phyloP scores from a whole-genome alignment of 2,113 vertebrate genomes.

The human (Homo sapiens) region GRCh38 chr6:97141501-97142000 shows the following conservation, averaged over 20 bases:
- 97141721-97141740: not conserved
- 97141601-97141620: not conserved
- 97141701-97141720: constrained; percentile 21
- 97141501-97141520: not conserved
- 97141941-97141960: not conserved
- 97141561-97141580: not conserved
- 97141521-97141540: not conserved
- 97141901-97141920: not conserved
- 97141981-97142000: not conserved
- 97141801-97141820: not conserved
- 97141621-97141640: constrained; percentile 12
- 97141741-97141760: constrained; percentile 8
- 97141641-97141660: constrained; percentile 34
- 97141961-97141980: not conserved
- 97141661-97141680: not conserved
- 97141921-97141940: not conserved
- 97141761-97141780: constrained; percentile 13
- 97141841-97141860: not conserved
- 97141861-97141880: not conserved
- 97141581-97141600: constrained; percentile 32
- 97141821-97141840: not conserved
- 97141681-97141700: not conserved
- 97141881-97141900: not conserved
- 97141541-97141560: not conserved
- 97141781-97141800: not conserved